These are phyloP conservation scores for Agapetus fuscipes DNA, from an alignment of 2,888 invertebrate species.

Conservation along the genomic window DNA sequence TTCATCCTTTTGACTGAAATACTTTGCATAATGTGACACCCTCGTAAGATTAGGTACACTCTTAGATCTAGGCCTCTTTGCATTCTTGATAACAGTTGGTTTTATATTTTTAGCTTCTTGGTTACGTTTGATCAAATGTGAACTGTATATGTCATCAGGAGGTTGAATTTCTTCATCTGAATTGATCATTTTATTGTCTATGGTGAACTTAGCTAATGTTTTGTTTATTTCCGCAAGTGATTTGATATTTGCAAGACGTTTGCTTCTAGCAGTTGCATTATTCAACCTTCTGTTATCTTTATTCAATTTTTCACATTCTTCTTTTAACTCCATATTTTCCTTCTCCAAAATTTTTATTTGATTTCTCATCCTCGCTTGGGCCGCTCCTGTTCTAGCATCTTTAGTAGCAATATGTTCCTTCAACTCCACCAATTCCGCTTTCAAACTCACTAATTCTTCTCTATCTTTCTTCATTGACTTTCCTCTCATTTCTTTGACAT, in stretches of 20 bases:
- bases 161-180: conserved; percentile 9
- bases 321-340: conserved; percentile 53
- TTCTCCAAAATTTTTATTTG: conserved; percentile 64
- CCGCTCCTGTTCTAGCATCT: conserved; percentile 61
- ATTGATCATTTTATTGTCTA: conserved; percentile 9
- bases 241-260: conserved; percentile 56
- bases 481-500: conserved; percentile 60
- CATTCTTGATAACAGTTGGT: conserved; percentile 10
- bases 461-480: conserved; percentile 56
- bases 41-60: conserved; percentile 44
- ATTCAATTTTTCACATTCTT: conserved; percentile 56
- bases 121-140: too few species aligned
- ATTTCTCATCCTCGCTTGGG: conserved; percentile 61
- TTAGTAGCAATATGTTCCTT: conserved; percentile 61
- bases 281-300: conserved; percentile 56
- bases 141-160: conserved; percentile 28
- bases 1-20: conserved; percentile 39
- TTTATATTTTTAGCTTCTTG: conserved; percentile 26
- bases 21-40: conserved; percentile 42
- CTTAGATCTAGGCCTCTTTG: conserved; percentile 29
- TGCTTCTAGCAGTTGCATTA: conserved; percentile 47
- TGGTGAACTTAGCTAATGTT: conserved; percentile 39
- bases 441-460: conserved; percentile 55
- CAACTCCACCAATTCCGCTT: conserved; percentile 53
- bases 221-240: conserved; percentile 69